Evolutionary conservation across 2,113 vertebrate species (phyloP).

Genomic region (Lamprologus tigripictilis): DNA sequence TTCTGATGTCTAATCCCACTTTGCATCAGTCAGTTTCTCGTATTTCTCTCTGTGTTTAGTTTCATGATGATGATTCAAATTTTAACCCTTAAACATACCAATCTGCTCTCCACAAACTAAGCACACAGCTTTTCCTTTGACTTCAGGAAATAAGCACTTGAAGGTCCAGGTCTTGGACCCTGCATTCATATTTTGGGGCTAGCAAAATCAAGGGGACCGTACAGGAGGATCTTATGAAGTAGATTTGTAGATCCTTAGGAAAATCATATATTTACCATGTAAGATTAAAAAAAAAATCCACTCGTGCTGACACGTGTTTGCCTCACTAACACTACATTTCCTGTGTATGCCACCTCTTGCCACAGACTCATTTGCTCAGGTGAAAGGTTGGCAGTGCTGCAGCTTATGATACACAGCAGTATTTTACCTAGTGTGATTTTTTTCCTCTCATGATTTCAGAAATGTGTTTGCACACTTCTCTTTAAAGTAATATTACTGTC

Average conservation of each 20-base stretch:
- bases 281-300: background rate
- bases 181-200: background rate
- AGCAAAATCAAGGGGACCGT: background rate
- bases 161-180: background rate
- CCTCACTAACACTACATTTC: background rate
- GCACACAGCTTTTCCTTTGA: background rate
- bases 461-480: background rate
- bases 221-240: background rate
- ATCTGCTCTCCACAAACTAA: background rate
- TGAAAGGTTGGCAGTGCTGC: background rate
- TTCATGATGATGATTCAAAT: background rate
- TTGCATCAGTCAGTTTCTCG: background rate
- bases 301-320: background rate
- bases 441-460: background rate
- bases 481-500: background rate
- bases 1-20: background rate
- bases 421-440: background rate
- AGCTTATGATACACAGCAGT: background rate
- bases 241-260: background rate
- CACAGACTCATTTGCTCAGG: background rate
- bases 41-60: background rate
- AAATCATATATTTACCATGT: background rate
- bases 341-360: background rate
- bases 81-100: background rate
- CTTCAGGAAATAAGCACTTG: background rate